A percentile compares a stretch with the other conserved stretches of the same genome.
Evolutionary conservation across 2,888 invertebrate species (phyloP).

Genomic region (Scelioninae gen. 2): DNA sequence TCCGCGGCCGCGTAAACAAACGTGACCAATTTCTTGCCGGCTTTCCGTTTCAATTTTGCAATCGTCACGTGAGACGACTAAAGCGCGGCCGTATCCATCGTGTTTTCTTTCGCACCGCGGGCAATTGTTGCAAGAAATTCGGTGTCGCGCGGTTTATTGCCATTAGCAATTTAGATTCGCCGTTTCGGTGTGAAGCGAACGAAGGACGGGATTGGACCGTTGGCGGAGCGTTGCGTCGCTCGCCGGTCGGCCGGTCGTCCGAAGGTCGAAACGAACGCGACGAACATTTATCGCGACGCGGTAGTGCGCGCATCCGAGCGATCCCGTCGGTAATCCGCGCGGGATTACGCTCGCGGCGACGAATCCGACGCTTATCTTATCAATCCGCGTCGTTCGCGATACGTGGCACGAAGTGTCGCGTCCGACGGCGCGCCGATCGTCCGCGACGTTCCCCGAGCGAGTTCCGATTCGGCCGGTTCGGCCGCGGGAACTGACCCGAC

Average conservation of each 20-base stretch:
- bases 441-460: too few relatives aligned
- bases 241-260: too few relatives aligned
- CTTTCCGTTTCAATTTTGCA: too few relatives aligned
- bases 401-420: too few relatives aligned
- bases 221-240: neutral
- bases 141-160: conserved; percentile 11
- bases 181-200: neutral
- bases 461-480: too few relatives aligned
- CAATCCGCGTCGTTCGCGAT: too few relatives aligned
- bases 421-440: too few relatives aligned
- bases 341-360: conserved; percentile 25
- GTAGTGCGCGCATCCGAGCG: conserved; percentile 18
- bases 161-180: conserved; percentile 33
- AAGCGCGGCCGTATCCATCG: conserved; percentile 1
- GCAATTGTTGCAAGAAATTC: conserved; percentile 23
- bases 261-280: conserved; percentile 2
- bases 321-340: conserved; percentile 23
- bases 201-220: too few relatives aligned
- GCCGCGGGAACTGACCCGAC: too few relatives aligned
- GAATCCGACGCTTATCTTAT: conserved; percentile 47
- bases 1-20: too few relatives aligned
- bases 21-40: too few relatives aligned
- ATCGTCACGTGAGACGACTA: too few relatives aligned
- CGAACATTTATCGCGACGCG: conserved; percentile 11
- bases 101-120: conserved; percentile 19